Conservation (phyloP, 1,140 invertebrate genomes). For the Pogonus chalceus region DNA sequence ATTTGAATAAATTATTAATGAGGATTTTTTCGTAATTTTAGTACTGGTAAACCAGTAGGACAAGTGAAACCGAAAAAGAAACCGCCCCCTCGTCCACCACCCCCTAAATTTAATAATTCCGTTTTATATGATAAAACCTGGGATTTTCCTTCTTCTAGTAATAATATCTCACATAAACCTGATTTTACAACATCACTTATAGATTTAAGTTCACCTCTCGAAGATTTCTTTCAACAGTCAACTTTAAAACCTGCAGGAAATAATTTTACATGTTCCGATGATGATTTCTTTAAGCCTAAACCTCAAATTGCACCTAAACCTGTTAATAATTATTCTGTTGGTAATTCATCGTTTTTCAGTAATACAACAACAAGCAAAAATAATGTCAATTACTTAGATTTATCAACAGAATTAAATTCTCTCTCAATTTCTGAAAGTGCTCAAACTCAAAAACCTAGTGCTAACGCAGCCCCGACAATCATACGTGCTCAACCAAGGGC, state of each 20-base stretch:
- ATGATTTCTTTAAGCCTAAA: too few species aligned
- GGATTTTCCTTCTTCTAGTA: neutral
- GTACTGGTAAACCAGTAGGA: neutral
- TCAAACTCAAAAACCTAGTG: neutral
- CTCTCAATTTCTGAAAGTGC: too few species aligned
- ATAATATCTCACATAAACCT: neutral
- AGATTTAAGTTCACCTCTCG: neutral
- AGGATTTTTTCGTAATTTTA: conserved; percentile 8
- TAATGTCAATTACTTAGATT: neutral
- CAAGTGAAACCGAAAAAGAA: conserved; percentile 24
- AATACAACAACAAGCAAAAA: neutral
- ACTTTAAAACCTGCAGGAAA: too few species aligned
- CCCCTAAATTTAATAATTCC: conserved; percentile 23
- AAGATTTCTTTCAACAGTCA: too few species aligned
- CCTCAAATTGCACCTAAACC: too few species aligned
- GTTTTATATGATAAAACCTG: neutral
- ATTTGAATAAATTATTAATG: neutral
- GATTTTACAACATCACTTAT: neutral
- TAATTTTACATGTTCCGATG: too few species aligned
- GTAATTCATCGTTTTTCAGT: neutral
- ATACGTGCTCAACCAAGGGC: conserved; percentile 24
- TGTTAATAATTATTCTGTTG: neutral
- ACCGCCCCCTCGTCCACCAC: conserved; percentile 30
- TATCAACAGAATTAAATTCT: neutral
- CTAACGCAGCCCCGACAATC: conserved; percentile 26